These are phyloP conservation scores for Mylabris phalerata DNA, from an alignment of 1,140 invertebrate species.

Conservation along the genomic window DNA sequence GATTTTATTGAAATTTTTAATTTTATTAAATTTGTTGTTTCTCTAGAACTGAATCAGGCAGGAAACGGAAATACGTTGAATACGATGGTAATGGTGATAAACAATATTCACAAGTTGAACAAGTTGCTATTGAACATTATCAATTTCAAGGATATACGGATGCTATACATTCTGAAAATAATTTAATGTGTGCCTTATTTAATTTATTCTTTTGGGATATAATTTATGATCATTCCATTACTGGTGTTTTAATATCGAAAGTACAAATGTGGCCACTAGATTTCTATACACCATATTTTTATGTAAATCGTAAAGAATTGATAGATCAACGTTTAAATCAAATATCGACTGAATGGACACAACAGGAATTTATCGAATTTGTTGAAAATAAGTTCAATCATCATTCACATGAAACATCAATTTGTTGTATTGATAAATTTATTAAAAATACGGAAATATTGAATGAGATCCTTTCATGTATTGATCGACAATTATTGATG, in stretches of 20 bases:
- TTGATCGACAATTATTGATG: slow-evolving; percentile 24
- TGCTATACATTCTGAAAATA: slow-evolving; percentile 33
- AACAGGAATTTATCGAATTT: slow-evolving; percentile 16
- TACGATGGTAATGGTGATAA: slow-evolving; percentile 13
- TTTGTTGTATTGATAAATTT: neutral
- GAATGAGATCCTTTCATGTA: slow-evolving; percentile 20
- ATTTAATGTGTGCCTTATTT: slow-evolving; percentile 23
- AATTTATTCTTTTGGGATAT: slow-evolving; percentile 37
- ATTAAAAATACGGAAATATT: slow-evolving; percentile 19
- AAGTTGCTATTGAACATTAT: slow-evolving; percentile 28
- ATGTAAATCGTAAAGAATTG: slow-evolving; percentile 31
- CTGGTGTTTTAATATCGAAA: slow-evolving; percentile 28
- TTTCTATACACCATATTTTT: slow-evolving; percentile 30
- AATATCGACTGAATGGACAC: slow-evolving; percentile 23
- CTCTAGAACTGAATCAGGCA: slow-evolving; percentile 17
- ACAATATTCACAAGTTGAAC: slow-evolving; percentile 24
- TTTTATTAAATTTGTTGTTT: neutral
- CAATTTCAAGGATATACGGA: slow-evolving; percentile 14
- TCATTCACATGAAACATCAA: slow-evolving; percentile 20
- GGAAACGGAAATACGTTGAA: slow-evolving; percentile 20
- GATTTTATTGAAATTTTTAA: neutral
- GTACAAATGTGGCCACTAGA: slow-evolving; percentile 32
- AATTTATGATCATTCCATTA: slow-evolving; percentile 27
- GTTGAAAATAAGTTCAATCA: slow-evolving; percentile 17
- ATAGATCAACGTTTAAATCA: slow-evolving; percentile 29